Evolutionary conservation across 2,113 vertebrate species (phyloP), one percentile per base, ranked within the genome.

Genomic region (Gymnobelideus leadbeateri): DNA sequence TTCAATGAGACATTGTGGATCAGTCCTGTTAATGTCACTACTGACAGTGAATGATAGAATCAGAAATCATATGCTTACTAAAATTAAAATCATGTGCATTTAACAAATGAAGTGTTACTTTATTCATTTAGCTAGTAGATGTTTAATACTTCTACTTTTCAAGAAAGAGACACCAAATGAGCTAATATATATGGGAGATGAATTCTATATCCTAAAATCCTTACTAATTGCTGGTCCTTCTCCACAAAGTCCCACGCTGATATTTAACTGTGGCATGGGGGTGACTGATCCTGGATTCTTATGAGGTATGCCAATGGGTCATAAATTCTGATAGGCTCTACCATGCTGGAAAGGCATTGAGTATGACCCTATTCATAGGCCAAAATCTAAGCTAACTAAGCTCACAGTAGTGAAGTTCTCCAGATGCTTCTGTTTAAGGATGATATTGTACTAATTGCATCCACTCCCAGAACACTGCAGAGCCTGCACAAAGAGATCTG

Each of bases 151-250:
- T 95, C 23, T 51, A 91, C 14, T 95, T 96, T 96, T 96, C 89
- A 68, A 93, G 37, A 93, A 68, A 53, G 37, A 96, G 91, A 50
- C 19, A 50, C 93, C 92, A 97, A 94, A 96, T 95, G 96, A 98
- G 19, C 50, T 61, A 95, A 21, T 0, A 47, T 95, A 97, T 97
- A 96, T 97, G 97, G 52, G 98, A 51, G 2, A 94, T 95, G 97
- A 96, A 96, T 61, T 96, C 91, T 95, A 96, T 90, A 89, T 93
- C 96, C 19, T 19, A 93, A 97, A 94, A 94, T 93, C 55, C 97
- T 98, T 95, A 98, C 96, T 97, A 97, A 98, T 97, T 98, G 96
- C 96, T 95, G 12, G 14, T 12, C 14, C 3, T 37, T 31, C 12
- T 68, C 31, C 61, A 37, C 61, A 37, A 61, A 68, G 61, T 68